Evolutionary conservation across 2,113 vertebrate species (phyloP), one percentile per base, ranked within the genome.

Genomic region (Noturus placidus): DNA sequence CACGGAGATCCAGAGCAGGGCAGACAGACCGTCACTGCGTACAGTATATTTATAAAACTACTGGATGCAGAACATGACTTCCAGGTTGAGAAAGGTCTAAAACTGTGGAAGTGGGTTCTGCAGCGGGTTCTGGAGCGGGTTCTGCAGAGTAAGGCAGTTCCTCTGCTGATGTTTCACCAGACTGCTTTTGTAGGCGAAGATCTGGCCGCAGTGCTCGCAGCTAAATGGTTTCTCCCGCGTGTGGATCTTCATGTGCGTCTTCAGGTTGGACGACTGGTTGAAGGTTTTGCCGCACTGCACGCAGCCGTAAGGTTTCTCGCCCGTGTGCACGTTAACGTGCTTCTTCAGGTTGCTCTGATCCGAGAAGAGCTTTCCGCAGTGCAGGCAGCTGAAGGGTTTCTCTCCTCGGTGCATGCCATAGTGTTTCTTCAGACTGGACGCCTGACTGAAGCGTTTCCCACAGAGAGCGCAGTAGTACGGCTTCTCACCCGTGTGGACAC

Each of bases 391-490:
- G 82, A 91, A 91, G 15, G 90, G 91, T 30, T 91, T 92, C 67
- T 91, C 91, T 17, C 91, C 91, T 27, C 87, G 89, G 76, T 92
- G 91, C 76, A 92, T 89, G 79, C 91, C 86, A 35, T 92, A 89
- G 42, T 92, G 91, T 69, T 91, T 92, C 74, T 87, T 91, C 22
- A 92, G 88, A 65, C 89, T 92, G 22, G 90, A 89, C 0, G 91
- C 87, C 65, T 92, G 89, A 57, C 88, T 87, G 54, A 92, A 92
- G 25, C 88, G 74, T 76, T 92, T 92, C 10, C 90, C 91, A 46
- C 91, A 92, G 30, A 91, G 86, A 1, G 91, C 81, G 27, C 91
- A 92, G 86, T 82, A 86, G 27, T 90, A 89, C n/a, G 84, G 87
- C 76, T 89, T 91, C 81, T 92, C 90, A 25, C 90, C 87, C 0